phyloP scores from a whole-genome alignment of 2,113 vertebrate species.

The Neoarius graeffei region DNA sequence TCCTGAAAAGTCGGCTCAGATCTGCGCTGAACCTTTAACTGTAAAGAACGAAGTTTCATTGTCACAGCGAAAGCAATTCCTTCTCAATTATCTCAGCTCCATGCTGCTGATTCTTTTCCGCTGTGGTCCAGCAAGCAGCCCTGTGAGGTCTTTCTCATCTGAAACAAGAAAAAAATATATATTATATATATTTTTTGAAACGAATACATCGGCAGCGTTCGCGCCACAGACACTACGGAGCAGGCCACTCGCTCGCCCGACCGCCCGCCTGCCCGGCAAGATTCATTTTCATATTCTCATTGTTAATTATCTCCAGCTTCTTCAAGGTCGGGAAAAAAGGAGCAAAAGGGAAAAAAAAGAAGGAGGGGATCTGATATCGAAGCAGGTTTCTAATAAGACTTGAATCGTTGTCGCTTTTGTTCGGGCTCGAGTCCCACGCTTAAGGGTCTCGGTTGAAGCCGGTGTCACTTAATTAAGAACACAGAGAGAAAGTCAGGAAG shows the following conservation, averaged over 20 bases:
- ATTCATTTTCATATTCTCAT: slow-evolving; percentile 50
- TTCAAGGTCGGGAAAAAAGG: slow-evolving; percentile 45
- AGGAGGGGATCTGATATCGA: not conserved
- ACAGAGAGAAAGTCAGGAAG: slow-evolving; percentile 12
- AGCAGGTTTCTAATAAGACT: slow-evolving; percentile 25
- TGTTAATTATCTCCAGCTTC: slow-evolving; percentile 52
- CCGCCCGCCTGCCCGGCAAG: slow-evolving; percentile 11
- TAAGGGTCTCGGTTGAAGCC: slow-evolving; percentile 19
- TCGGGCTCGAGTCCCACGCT: slow-evolving; percentile 29
- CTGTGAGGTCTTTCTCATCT: slow-evolving; percentile 54
- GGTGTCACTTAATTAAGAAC: slow-evolving; percentile 42
- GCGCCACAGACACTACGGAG: slow-evolving; percentile 30
- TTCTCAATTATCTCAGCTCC: slow-evolving; percentile 61
- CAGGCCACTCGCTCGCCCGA: not conserved
- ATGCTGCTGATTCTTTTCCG: slow-evolving; percentile 52
- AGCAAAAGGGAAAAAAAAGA: not conserved
- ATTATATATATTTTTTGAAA: slow-evolving; percentile 39
- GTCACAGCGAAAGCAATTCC: slow-evolving; percentile 55
- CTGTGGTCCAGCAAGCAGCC: slow-evolving; percentile 52
- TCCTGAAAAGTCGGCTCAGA: slow-evolving; percentile 1
- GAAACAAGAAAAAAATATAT: slow-evolving; percentile 21
- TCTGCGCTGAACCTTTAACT: slow-evolving; percentile 49
- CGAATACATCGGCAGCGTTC: slow-evolving; percentile 24
- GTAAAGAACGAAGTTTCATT: slow-evolving; percentile 58
- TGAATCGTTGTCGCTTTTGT: slow-evolving; percentile 33